Evolutionary conservation across 2,797 vertebrate genomes (phyloP).

Genomic region (Pterois miles): DNA sequence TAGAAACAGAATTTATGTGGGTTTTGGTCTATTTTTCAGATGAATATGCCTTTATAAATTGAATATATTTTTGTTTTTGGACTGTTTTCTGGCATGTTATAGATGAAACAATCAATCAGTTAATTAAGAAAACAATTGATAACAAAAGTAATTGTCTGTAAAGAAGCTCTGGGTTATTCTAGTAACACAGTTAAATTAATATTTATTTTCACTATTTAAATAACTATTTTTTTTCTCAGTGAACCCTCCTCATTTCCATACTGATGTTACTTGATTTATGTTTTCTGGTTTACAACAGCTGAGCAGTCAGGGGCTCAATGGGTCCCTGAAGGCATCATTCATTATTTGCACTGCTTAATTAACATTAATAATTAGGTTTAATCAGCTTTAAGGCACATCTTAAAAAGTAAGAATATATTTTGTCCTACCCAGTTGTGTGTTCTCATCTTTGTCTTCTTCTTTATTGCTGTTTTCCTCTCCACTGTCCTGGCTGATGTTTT

Average conservation of each 20-base stretch:
- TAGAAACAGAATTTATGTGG: too few relatives aligned
- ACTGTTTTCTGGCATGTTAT: neutral
- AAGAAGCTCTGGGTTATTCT: neutral
- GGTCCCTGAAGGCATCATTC: conserved; percentile 32
- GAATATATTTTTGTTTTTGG: neutral
- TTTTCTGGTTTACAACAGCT: neutral
- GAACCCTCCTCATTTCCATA: too few relatives aligned
- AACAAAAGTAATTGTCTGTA: too few relatives aligned
- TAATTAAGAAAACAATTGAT: neutral
- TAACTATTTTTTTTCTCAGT: neutral
- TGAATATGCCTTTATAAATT: too few relatives aligned
- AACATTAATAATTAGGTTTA: neutral
- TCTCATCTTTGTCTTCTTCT: conserved; percentile 6
- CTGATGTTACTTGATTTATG: too few relatives aligned
- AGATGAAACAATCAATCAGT: neutral
- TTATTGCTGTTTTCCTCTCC: conserved; percentile 8
- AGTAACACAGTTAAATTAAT: neutral
- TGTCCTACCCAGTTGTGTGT: conserved; percentile 56
- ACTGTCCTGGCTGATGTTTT: neutral
- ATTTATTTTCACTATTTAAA: neutral
- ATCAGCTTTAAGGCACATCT: neutral
- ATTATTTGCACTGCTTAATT: neutral
- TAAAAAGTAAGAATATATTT: neutral
- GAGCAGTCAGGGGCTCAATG: neutral
- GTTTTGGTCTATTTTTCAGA: too few relatives aligned